Evolutionary conservation across 2,797 vertebrate genomes (phyloP).

Genomic region (Otolemur crassicaudatus): DNA sequence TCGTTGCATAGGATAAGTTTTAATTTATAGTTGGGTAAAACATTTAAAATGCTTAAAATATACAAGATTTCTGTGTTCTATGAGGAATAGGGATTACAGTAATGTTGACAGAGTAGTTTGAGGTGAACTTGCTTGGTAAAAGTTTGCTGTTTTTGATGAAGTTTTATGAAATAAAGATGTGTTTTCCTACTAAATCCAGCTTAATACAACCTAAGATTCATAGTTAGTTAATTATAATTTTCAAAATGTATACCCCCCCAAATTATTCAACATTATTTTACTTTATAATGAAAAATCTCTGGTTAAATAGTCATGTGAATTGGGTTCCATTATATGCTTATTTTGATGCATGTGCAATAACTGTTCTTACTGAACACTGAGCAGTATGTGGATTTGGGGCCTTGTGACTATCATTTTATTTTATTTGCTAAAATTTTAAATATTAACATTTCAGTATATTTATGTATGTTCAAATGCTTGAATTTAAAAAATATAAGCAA

Average conservation of each 20-base stretch:
- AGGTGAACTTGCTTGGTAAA: neutral
- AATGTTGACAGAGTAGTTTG: constrained; percentile 18
- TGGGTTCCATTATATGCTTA: neutral
- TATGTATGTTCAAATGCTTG: constrained; percentile 14
- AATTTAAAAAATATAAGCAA: constrained; percentile 36
- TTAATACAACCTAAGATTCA: neutral
- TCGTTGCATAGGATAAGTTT: neutral
- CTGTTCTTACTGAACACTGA: constrained; percentile 3
- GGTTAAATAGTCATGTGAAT: constrained; percentile 4
- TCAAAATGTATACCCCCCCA: neutral
- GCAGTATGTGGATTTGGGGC: neutral
- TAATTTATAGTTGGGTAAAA: constrained; percentile 36
- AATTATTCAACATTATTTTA: constrained; percentile 1
- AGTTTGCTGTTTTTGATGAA: constrained; percentile 4
- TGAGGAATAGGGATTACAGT: neutral
- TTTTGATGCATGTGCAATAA: constrained; percentile 25
- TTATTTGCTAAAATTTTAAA: constrained; percentile 49
- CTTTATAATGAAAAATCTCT: constrained; percentile 33
- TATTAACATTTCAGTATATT: constrained; percentile 43
- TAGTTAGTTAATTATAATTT: constrained; percentile 28
- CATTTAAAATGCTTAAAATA: constrained; percentile 44
- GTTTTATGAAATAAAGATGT: neutral
- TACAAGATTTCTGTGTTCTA: neutral
- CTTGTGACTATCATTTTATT: constrained; percentile 29
- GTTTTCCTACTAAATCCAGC: neutral